Conservation (phyloP, 2,113 vertebrate species). For the Pionites leucogaster region DNA sequence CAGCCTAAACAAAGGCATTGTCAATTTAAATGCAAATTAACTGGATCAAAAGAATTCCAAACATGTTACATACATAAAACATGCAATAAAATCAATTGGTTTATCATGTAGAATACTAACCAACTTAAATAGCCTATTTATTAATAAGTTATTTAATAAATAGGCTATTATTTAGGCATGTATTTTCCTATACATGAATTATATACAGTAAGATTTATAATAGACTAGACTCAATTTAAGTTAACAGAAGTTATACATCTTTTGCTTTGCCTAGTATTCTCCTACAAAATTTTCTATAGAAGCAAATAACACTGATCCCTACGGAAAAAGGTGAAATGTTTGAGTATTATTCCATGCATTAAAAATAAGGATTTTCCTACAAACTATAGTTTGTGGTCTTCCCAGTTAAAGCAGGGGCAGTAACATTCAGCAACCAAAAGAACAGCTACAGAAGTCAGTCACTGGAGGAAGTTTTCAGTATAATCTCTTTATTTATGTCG, state of each 20-base stretch:
- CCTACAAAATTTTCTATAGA: neutral
- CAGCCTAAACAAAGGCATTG: neutral
- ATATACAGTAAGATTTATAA: slow-evolving; percentile 36
- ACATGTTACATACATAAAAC: slow-evolving; percentile 17
- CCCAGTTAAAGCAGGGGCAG: accelerated
- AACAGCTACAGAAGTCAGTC: neutral
- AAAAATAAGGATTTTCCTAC: neutral
- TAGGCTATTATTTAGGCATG: too few relatives aligned
- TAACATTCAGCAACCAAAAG: neutral
- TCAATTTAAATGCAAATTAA: slow-evolving; percentile 67
- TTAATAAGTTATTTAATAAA: too few relatives aligned
- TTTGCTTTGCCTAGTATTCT: neutral
- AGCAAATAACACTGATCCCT: neutral
- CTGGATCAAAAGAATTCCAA: neutral
- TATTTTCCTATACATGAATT: neutral
- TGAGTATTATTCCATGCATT: neutral
- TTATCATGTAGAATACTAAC: neutral
- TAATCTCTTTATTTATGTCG: neutral
- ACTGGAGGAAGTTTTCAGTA: neutral
- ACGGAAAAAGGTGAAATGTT: neutral
- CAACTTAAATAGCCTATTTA: slow-evolving; percentile 54
- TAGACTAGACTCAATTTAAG: neutral
- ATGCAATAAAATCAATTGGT: neutral
- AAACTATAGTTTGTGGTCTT: neutral
- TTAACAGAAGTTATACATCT: slow-evolving; percentile 1